phyloP scores from a whole-genome alignment of 2,113 vertebrate species.

The Sciurus niger region DNA sequence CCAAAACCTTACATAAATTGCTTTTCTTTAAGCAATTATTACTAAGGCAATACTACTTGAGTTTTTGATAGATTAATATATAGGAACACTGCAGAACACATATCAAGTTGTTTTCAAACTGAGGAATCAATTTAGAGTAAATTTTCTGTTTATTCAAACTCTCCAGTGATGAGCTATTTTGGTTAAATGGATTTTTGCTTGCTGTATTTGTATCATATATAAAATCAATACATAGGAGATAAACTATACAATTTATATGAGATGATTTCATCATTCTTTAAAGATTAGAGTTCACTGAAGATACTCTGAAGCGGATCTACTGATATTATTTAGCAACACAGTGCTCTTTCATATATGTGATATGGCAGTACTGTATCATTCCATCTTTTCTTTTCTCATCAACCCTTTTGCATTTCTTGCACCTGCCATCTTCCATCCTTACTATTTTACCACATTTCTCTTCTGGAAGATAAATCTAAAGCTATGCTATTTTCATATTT shows the following conservation, averaged over 20 bases:
- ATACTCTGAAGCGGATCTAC: neutral
- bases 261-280: neutral
- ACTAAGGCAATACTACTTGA: neutral
- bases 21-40: slow-evolving; percentile 20
- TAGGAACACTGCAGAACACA: neutral
- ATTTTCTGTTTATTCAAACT: slow-evolving; percentile 57
- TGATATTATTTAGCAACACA: neutral
- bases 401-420: neutral
- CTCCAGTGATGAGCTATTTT: neutral
- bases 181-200: slow-evolving; percentile 4
- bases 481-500: neutral
- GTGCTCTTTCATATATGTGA: neutral
- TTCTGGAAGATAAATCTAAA: slow-evolving; percentile 34
- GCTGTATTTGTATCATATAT: neutral
- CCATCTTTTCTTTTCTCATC: neutral
- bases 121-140: neutral
- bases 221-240: slow-evolving; percentile 28
- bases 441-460: neutral
- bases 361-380: neutral
- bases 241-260: neutral
- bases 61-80: slow-evolving; percentile 26
- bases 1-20: slow-evolving; percentile 44
- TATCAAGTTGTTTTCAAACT: neutral
- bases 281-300: neutral
- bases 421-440: neutral